Evolutionary conservation across 2,797 vertebrate species (phyloP), one percentile per base, ranked within the genome.

Genomic region (Eulemur albifrons): DNA sequence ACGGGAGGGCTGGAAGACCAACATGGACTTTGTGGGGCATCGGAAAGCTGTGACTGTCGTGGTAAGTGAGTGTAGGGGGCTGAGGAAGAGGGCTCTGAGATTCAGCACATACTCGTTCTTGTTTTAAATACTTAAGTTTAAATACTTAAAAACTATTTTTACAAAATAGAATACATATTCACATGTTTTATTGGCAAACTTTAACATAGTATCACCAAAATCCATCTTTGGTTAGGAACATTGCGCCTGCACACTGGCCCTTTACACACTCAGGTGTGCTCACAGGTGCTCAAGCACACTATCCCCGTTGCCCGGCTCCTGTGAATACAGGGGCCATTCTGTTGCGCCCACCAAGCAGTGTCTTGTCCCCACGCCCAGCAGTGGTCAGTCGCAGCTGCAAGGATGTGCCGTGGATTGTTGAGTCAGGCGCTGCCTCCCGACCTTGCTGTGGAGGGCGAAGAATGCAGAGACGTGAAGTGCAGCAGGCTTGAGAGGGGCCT

Each of bases 11-110:
- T 99, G 99, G 99, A 99, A 99, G 98, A 99, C 99, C 81, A 99
- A 99, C 97, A 99, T 99, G 99, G 99, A 99, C 98, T 99, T 99
- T 82, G 99, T 99, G 76, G 99, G 99, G 45, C 99, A 99, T 97
- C 99, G 99, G 52, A 99, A 99, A 98, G 99, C 99, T 0, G 99
- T 99, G 85, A 99, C 99, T 0, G 99, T 99, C 23, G 99, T 99
- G 99, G 99, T 99, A 81, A 99, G 99, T 98, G 50, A 63, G 0
- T 57, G n/a, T 23, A 8, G 40, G 40, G 65, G 17, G 40, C 13
- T 59, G 20, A 45, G 40, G 48, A 38, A 1, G 45, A 75, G 1
- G 50, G 5, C 50, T 86, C 50, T 3, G 4, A 73, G 59, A 43
- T 40, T 63, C 69, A 89, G 30, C 38, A 69, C 13, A 2, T 63